These are phyloP conservation scores for Stylophora pistillata DNA, from an alignment of 64 coral and sea anemone species.

Conservation along the genomic window DNA sequence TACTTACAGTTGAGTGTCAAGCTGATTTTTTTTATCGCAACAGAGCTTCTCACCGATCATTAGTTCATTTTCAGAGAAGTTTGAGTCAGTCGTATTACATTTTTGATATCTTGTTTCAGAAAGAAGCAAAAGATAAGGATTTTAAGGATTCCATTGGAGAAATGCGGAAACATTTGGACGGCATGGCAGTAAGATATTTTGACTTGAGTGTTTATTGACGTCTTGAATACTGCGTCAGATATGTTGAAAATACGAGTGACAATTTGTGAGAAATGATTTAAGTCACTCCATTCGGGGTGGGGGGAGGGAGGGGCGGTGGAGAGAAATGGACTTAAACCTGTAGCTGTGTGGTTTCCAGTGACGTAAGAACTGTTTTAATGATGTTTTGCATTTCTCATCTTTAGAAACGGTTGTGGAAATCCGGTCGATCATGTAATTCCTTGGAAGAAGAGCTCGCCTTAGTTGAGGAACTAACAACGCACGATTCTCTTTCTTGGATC, in stretches of 20 bases:
- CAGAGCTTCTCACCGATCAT: neutral
- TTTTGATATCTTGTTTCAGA: neutral
- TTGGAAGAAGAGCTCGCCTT: slow-evolving; percentile 81
- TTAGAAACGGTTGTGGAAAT: slow-evolving; percentile 74
- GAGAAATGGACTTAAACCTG: neutral
- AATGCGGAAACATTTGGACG: slow-evolving; percentile 53
- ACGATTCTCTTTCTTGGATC: slow-evolving; percentile 73
- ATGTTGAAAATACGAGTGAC: neutral
- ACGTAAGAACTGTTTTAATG: neutral
- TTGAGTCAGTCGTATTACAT: neutral
- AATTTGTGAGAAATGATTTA: too few relatives aligned
- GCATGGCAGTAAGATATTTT: slow-evolving; percentile 31
- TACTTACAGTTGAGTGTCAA: too few relatives aligned
- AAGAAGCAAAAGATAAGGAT: slow-evolving; percentile 31
- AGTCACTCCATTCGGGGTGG: too few relatives aligned
- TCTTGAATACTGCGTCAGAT: neutral
- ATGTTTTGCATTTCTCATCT: neutral
- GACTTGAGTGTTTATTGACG: neutral
- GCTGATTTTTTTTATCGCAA: neutral
- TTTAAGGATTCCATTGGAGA: slow-evolving; percentile 31
- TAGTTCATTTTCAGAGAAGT: neutral
- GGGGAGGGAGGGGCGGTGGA: too few relatives aligned
- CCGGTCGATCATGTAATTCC: slow-evolving; percentile 64
- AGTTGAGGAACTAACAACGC: slow-evolving; percentile 77
- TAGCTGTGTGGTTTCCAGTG: too few relatives aligned